These are phyloP conservation scores for Fragum sueziense DNA, from an alignment of 2,888 invertebrate genomes.

Conservation along the genomic window DNA sequence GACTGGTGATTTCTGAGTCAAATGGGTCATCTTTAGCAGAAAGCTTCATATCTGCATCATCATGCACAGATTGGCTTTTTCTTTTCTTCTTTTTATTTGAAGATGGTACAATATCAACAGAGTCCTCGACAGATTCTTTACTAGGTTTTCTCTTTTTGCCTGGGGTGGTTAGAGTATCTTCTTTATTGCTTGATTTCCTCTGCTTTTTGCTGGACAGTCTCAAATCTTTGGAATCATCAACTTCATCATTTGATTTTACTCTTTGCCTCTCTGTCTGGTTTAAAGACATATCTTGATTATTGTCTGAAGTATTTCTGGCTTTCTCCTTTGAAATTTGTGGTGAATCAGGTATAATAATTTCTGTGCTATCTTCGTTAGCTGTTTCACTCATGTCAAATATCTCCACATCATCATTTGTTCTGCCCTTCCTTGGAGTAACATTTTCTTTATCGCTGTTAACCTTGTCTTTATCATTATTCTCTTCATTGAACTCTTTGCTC, in stretches of 20 bases:
- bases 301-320: not conserved
- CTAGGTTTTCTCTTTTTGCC: not conserved
- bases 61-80: not conserved
- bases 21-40: not conserved
- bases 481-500: not conserved
- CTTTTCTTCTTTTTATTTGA: not conserved
- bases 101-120: not conserved
- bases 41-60: not conserved
- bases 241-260: not conserved
- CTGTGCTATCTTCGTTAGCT: not conserved
- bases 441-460: not conserved
- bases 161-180: not conserved
- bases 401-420: not conserved
- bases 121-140: not conserved
- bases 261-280: not conserved
- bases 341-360: not conserved
- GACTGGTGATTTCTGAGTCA: not conserved
- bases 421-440: not conserved
- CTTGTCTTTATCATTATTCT: not conserved
- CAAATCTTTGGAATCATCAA: not conserved
- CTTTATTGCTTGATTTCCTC: not conserved
- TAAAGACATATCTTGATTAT: too few relatives aligned
- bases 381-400: not conserved
- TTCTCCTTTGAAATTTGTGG: not conserved
- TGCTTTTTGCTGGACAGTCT: not conserved